Evolutionary conservation across 2,113 vertebrate species (phyloP).

Genomic region (Carettochelys insculpta): DNA sequence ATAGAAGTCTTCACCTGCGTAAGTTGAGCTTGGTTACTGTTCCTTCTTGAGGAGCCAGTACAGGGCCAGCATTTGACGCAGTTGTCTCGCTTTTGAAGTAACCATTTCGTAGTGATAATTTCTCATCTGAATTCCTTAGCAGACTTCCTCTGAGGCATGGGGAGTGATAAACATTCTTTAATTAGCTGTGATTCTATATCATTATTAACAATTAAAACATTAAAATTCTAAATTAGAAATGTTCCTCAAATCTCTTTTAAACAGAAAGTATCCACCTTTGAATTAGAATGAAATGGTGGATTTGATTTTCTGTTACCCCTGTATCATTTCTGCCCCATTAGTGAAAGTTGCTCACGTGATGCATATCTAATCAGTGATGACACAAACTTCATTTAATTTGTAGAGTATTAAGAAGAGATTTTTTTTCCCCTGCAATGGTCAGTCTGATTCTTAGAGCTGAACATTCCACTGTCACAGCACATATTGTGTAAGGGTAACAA

Average conservation of each 20-base stretch:
- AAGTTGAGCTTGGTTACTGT: neutral
- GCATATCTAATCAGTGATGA: neutral
- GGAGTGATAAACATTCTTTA: slow-evolving; percentile 65
- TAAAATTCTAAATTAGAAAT: slow-evolving; percentile 24
- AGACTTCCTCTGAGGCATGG: neutral
- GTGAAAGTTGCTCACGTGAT: neutral
- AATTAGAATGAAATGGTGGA: neutral
- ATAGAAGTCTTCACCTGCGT: neutral
- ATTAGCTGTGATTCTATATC: slow-evolving; percentile 58
- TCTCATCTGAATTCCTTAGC: neutral
- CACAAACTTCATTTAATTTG: neutral
- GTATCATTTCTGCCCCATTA: neutral
- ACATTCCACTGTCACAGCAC: neutral
- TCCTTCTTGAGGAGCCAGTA: neutral
- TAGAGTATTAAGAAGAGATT: neutral
- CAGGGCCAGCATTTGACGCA: neutral
- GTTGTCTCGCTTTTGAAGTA: slow-evolving; percentile 8
- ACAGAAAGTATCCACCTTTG: slow-evolving; percentile 60
- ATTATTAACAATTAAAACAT: slow-evolving; percentile 30
- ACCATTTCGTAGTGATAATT: neutral
- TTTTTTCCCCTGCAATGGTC: neutral
- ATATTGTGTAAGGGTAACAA: neutral
- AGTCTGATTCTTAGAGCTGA: neutral
- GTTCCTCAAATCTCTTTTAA: neutral
- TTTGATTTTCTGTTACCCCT: slow-evolving; percentile 9